phyloP scores from a whole-genome alignment of 1,140 invertebrate genomes.

The Danaus melanippus region DNA sequence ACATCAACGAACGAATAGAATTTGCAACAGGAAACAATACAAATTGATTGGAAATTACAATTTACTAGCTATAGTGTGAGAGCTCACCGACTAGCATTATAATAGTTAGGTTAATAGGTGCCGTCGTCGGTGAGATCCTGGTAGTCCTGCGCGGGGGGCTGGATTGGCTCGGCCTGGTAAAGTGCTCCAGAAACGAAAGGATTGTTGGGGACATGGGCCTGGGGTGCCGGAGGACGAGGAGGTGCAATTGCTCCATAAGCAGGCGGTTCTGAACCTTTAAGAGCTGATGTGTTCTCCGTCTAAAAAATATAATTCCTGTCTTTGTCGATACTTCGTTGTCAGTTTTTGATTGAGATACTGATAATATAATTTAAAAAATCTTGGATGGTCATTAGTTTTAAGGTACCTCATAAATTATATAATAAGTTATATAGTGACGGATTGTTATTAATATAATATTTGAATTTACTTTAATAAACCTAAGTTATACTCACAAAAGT shows the following conservation, averaged over 20 bases:
- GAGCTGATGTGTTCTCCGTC: constrained; percentile 53
- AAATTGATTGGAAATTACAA: constrained; percentile 27
- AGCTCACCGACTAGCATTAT: constrained; percentile 9
- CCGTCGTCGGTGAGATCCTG: constrained; percentile 73
- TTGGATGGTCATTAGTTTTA: no score
- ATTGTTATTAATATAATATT: background rate
- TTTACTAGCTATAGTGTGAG: constrained; percentile 18
- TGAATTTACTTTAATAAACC: background rate
- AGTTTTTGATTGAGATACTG: no score
- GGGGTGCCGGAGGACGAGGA: constrained; percentile 41
- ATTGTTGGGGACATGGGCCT: constrained; percentile 73
- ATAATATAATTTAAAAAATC: background rate
- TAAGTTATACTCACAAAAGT: constrained; percentile 68
- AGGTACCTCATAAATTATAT: no score
- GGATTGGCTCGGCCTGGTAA: constrained; percentile 72
- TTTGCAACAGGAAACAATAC: constrained; percentile 26
- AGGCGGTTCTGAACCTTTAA: constrained; percentile 51
- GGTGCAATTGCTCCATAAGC: constrained; percentile 68
- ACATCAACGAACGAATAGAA: constrained; percentile 24
- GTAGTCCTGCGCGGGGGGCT: constrained; percentile 73
- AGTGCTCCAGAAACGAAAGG: constrained; percentile 73
- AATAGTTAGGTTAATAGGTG: constrained; percentile 62
- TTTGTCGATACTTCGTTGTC: background rate
- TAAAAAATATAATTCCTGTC: constrained; percentile 22
- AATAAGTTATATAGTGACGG: no score